Percentiles rank a stretch among this genome's conserved stretches.
phyloP scores from a whole-genome alignment of 2,888 invertebrate species.

The Achlya flavicornis region DNA sequence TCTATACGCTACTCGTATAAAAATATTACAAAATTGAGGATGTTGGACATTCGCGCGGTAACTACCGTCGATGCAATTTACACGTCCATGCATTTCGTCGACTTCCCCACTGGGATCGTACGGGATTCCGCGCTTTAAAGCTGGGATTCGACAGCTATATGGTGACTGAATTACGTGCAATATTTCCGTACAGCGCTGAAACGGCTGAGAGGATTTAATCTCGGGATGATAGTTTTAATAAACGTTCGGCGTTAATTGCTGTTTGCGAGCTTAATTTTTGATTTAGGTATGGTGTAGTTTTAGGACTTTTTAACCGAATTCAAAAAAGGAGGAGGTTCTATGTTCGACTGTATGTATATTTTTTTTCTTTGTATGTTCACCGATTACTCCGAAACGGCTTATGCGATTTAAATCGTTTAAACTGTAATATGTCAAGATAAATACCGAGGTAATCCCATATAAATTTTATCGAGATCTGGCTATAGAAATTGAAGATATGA shows the following conservation, averaged over 20 bases:
- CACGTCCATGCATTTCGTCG: conserved; percentile 1
- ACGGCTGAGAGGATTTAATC: background rate
- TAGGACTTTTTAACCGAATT: background rate
- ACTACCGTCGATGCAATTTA: conserved; percentile 5
- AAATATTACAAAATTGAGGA: conserved; percentile 1
- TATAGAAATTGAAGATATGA: too few species aligned
- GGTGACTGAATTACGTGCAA: background rate
- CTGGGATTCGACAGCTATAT: conserved; percentile 2
- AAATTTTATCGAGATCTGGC: too few species aligned
- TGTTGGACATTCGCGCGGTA: background rate
- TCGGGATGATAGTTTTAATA: conserved; percentile 5
- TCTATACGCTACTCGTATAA: background rate
- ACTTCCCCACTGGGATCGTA: background rate
- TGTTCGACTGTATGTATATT: too few species aligned
- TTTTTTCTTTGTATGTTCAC: too few species aligned
- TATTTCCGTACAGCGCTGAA: conserved; percentile 3
- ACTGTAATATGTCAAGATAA: too few species aligned
- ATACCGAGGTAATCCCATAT: too few species aligned
- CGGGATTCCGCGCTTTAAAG: conserved; percentile 4
- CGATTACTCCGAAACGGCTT: too few species aligned
- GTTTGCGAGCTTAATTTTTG: background rate
- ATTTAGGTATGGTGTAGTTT: background rate
- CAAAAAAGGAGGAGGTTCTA: too few species aligned
- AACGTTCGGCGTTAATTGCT: background rate
- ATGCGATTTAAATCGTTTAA: too few species aligned